Evolutionary conservation across 2,113 vertebrate species (phyloP).

Genomic region (Toxotes chatareus): DNA sequence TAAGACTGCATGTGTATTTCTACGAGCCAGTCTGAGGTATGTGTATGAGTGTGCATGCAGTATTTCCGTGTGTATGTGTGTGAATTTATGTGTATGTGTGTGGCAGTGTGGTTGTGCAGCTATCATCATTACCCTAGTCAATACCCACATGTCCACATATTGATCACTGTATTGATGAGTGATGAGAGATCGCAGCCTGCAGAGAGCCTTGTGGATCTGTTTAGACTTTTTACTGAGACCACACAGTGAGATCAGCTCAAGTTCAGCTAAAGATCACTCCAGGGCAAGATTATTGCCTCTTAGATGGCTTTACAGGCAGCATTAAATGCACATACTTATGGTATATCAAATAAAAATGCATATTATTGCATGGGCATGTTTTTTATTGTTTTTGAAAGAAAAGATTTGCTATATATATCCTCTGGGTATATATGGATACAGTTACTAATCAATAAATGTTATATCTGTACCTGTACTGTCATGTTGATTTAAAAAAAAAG

Average conservation of each 20-base stretch:
- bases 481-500: slow-evolving; percentile 30
- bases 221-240: slow-evolving; percentile 75
- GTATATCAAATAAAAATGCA: slow-evolving; percentile 58
- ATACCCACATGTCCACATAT: slow-evolving; percentile 80
- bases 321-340: slow-evolving; percentile 63
- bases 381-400: background rate
- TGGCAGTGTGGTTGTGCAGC: slow-evolving; percentile 54
- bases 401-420: slow-evolving; percentile 40
- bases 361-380: slow-evolving; percentile 5
- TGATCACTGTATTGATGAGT: slow-evolving; percentile 79
- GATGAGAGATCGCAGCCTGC: slow-evolving; percentile 74
- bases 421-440: slow-evolving; percentile 30
- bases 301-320: slow-evolving; percentile 60
- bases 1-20: slow-evolving; percentile 6
- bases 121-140: slow-evolving; percentile 82
- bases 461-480: slow-evolving; percentile 39
- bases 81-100: background rate
- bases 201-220: slow-evolving; percentile 74
- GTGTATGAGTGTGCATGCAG: slow-evolving; percentile 19
- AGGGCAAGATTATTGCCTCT: slow-evolving; percentile 76
- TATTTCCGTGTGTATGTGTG: slow-evolving; percentile 52
- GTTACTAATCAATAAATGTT: slow-evolving; percentile 41
- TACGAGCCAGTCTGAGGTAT: slow-evolving; percentile 9
- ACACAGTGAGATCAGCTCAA: slow-evolving; percentile 72
- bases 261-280: slow-evolving; percentile 77